Evolutionary conservation across 2,888 invertebrate genomes (phyloP), one percentile per base, ranked within the genome.

Genomic region (Idaea straminata): DNA sequence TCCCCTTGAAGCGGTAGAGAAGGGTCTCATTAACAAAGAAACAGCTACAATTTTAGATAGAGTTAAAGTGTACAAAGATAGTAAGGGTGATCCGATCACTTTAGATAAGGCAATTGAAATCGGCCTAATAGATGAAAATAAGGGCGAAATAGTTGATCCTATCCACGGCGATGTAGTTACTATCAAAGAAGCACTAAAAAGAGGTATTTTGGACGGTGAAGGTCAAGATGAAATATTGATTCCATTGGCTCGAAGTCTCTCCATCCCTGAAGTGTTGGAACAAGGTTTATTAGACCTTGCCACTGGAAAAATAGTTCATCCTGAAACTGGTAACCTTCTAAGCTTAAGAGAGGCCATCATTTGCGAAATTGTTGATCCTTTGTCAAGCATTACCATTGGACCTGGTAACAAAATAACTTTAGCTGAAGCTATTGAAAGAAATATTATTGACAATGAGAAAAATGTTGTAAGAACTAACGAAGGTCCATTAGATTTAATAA

Each of bases 361-460:
- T 76, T 97, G 97, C 84, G 98, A 98, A 79, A 96, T 98, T 74
- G 94, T 98, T 62, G 97, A 99, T 92, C 96, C 97, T 0, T 88
- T 96, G 64, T 96, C 97, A 13, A 94, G 93, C 64, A 89, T 99
- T 64, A 94, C 94, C 0, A 91, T 94, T 57, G 95, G 95, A 1
- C 90, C 93, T 57, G 95, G 94, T 57, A 93, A 94, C 70, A 93
- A 93, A 69, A 93, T 98, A 36, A 96, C 97, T 0, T 85, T 99
- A 61, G 94, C 95, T 75, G 95, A 96, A 80, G 97, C 97, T 10
- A 95, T 98, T 67, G 94, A 94, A 70, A 94, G 91, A 66, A 95
- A 96, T 61, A 90, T 96, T 25, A 91, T 98, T 34, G 95, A 97
- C 81, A 94, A 94, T 67, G 95, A 96, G 64, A 95, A 94, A 74